Evolutionary conservation across 1,140 invertebrate species (phyloP), one percentile per base, ranked within the genome.

Genomic region (Drosophila pachea): DNA sequence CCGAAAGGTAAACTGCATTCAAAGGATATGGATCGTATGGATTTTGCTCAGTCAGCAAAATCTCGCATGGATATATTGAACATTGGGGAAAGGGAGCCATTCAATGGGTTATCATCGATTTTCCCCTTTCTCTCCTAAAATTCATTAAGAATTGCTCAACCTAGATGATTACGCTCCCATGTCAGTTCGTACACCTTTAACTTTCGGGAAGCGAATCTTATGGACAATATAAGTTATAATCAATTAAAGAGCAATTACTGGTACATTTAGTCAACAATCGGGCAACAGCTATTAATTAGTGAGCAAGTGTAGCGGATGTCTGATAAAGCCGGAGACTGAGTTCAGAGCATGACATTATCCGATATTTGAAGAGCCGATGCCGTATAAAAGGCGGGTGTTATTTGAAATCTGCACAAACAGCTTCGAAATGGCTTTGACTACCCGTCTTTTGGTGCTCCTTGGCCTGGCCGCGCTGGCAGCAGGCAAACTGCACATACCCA

Each of bases 351-450:
- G 16, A 31, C 29, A 32, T 16, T 12, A 61, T 67, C 50, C 4
- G 43, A 47, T 32, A 4, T 3, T 22, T 3, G 1, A 22, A 2
- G 22, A 22, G 22, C 22, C 22, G 29, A 4, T 14, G 12, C 14
- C 9, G 14, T 78, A 79, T 78, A 78, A 72, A 79, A 76, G 35
- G 9, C 0, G 6, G 12, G 14, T 5, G 12, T 0, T 4, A 22
- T 11, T 36, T 4, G 6, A 9, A n/a, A 38, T 43, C 31, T 7
- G 9, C 8, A 68, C 54, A 33, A 31, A 59, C 7, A 52, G 2
- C 56, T 45, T 22, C 49, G 49, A 6, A 38, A 78, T 78, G 76
- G 42, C 16, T 4, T 75, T 11, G 16, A 56, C 31, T 54, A 45
- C 9, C 16, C 36, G 36, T 2, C 16, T 78, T 14, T 5, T 78